Evolutionary conservation across 2,888 invertebrate genomes (phyloP).

Genomic region (Teleiodes luculella): DNA sequence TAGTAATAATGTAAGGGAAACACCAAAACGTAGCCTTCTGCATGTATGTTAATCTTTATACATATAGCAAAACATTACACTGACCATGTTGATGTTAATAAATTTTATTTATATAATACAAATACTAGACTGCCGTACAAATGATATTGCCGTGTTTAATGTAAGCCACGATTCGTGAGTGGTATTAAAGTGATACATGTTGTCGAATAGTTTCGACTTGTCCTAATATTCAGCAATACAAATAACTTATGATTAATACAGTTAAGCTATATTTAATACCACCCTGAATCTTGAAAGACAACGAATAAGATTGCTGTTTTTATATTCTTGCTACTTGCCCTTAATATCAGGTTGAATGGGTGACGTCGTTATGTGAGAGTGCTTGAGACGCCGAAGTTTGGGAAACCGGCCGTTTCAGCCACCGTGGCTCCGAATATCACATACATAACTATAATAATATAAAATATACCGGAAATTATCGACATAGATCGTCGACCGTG

Average conservation of each 20-base stretch:
- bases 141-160: slow-evolving; percentile 23
- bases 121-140: slow-evolving; percentile 18
- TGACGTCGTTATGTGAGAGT: not conserved
- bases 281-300: slow-evolving; percentile 34
- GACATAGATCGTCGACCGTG: slow-evolving; percentile 2
- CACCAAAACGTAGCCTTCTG: slow-evolving; percentile 69
- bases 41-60: slow-evolving; percentile 19
- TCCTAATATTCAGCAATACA: slow-evolving; percentile 5
- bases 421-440: not conserved
- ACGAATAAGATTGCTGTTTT: slow-evolving; percentile 39
- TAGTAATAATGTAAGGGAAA: slow-evolving; percentile 51
- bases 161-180: slow-evolving; percentile 32
- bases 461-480: no score
- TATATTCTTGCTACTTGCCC: slow-evolving; percentile 21
- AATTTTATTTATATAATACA: slow-evolving; percentile 25
- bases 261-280: slow-evolving; percentile 28
- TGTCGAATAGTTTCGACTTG: not conserved
- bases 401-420: not conserved
- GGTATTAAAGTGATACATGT: slow-evolving; percentile 27
- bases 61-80: slow-evolving; percentile 25
- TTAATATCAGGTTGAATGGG: not conserved
- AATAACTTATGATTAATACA: slow-evolving; percentile 1
- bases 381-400: no score
- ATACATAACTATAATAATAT: no score
- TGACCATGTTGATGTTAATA: slow-evolving; percentile 29